Base-by-base conservation (phyloP, 2,113 vertebrate species). In the Scophthalmus maximus region DNA sequence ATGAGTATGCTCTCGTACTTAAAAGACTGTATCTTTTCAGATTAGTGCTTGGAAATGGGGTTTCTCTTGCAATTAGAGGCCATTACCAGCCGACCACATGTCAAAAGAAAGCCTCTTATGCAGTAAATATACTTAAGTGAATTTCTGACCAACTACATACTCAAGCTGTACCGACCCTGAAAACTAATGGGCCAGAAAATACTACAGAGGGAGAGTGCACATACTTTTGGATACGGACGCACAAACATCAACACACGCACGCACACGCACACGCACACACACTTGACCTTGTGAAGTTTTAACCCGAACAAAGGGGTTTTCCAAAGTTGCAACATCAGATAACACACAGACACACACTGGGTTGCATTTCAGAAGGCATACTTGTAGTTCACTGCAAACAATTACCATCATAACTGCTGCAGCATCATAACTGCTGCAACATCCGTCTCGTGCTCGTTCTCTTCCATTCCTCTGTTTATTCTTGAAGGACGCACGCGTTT, bases 321-420 rank as follows among this genome's bases (percentile, higher is more conserved):
- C 75, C 64, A 56, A 61, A 53, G 53, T 53, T 73, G 50, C 52
- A 69, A 68, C 63, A 77, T 85, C 47, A 60, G 74, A 77, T 82
- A 66, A 68, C 52, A 73, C 8, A 47, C 62, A 79, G 53, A 72
- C 74, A 66, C 73, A 82, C 32, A 76, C n/a, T n/a, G 22, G 61
- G 55, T 46, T 81, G 63, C 61, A 60, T 68, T 66, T 77, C 58
- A 66, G 50, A 60, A 47, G 69, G 32, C 56, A 25, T 78, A 83
- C 87, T 83, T 91, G 87, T 1, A 87, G 90, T 94, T 94, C 91
- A 92, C 88, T 90, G 86, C 32, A 78, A 90, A 82, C 92, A 91
- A 93, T 94, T 92, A n/a, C n/a, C n/a, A n/a, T n/a, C n/a, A n/a
- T 32, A 5, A 90, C 85, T 82, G 86, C 83, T 87, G 87, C 88